Percentiles rank a stretch among this genome's conserved stretches.
phyloP scores from a whole-genome alignment of 2,113 vertebrate genomes.

The Campylomormyrus numenius region DNA sequence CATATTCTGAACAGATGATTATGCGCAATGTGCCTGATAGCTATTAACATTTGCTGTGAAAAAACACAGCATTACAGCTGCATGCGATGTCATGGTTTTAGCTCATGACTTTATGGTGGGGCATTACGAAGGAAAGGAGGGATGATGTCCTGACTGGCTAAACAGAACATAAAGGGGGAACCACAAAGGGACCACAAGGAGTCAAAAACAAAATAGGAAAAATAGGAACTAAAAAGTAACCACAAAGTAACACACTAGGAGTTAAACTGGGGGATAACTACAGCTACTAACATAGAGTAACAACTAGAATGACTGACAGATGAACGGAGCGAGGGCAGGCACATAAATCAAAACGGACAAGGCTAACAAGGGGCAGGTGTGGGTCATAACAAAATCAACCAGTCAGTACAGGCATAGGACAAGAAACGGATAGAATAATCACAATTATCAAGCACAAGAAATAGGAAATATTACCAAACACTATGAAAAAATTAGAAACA shows the following conservation, averaged over 20 bases:
- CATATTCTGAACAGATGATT: background rate
- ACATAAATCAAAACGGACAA: background rate
- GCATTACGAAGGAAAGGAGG: background rate
- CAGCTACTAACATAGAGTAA: background rate
- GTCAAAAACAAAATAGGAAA: background rate
- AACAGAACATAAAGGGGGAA: background rate
- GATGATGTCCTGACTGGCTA: background rate
- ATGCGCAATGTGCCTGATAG: background rate
- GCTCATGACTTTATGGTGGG: background rate
- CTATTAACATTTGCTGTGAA: background rate
- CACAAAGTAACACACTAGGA: background rate
- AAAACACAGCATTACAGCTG: background rate
- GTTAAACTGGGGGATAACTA: background rate
- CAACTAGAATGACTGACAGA: background rate
- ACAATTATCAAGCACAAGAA: background rate
- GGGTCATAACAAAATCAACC: background rate
- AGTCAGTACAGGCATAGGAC: background rate
- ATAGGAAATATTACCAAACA: background rate
- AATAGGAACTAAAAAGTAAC: background rate
- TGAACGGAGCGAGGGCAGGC: background rate
- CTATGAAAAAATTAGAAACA: background rate
- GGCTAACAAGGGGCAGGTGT: background rate
- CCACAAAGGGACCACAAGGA: background rate
- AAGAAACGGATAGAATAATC: background rate
- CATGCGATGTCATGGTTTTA: background rate